Evolutionary conservation across 2,888 invertebrate genomes (phyloP).

Genomic region (Melitaea athalia): DNA sequence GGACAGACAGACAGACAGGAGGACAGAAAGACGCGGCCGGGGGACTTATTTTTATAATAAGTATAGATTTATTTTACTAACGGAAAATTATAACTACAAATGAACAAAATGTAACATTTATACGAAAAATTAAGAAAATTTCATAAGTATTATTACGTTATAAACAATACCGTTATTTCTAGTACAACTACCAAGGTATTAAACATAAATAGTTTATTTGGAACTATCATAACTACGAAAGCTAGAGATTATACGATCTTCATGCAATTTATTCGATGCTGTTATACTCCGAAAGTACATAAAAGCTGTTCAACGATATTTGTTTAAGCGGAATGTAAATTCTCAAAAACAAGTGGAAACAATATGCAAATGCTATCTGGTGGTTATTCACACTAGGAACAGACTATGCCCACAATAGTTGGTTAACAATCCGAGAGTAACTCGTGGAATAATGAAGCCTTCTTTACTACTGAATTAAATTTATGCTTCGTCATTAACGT

Average conservation of each 20-base stretch:
- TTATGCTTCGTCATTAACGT: neutral
- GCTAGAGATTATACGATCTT: slow-evolving; percentile 25
- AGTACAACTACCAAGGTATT: neutral
- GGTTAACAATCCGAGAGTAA: slow-evolving; percentile 44
- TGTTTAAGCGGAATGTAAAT: slow-evolving; percentile 52
- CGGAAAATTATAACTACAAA: no score
- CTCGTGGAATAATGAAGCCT: slow-evolving; percentile 50
- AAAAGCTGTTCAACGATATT: slow-evolving; percentile 51
- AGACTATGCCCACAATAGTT: slow-evolving; percentile 32
- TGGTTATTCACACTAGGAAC: slow-evolving; percentile 43
- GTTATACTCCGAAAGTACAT: slow-evolving; percentile 29
- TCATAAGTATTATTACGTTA: neutral
- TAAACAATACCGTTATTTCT: neutral
- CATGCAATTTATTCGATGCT: slow-evolving; percentile 29
- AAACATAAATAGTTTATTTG: slow-evolving; percentile 36
- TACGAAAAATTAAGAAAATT: no score
- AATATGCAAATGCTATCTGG: slow-evolving; percentile 60
- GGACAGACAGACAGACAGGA: no score
- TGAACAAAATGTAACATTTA: no score
- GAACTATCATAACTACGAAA: slow-evolving; percentile 35
- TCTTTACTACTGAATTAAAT: slow-evolving; percentile 35
- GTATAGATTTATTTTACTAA: no score
- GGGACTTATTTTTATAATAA: no score
- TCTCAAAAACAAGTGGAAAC: slow-evolving; percentile 59
- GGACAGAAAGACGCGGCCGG: no score